phyloP scores from a whole-genome alignment of 2,797 vertebrate genomes.

The Acipenser ruthenus region DNA sequence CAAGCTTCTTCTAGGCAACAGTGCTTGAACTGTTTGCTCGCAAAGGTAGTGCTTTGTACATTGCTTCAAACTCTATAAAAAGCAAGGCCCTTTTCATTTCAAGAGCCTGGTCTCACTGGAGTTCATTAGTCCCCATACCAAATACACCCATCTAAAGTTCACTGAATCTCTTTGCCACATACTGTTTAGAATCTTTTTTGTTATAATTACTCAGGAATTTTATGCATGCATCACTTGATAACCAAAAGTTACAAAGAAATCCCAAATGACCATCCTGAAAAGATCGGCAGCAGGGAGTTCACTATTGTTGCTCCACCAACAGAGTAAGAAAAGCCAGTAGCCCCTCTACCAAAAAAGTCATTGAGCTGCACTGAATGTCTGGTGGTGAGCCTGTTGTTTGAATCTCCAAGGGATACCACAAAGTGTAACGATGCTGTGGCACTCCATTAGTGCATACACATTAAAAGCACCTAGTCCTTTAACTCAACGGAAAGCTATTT shows the following conservation, averaged over 20 bases:
- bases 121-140: not conserved
- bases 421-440: no score
- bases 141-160: not conserved
- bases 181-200: not conserved
- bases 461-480: no score
- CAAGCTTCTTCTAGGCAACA: conserved; percentile 1
- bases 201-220: conserved; percentile 2
- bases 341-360: not conserved
- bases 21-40: not conserved
- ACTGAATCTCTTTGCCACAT: not conserved
- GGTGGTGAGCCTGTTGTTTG: no score
- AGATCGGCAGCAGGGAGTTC: not conserved
- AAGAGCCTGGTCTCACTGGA: not conserved
- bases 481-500: no score
- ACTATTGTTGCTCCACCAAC: not conserved
- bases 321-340: not conserved
- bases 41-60: not conserved
- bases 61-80: not conserved
- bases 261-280: not conserved
- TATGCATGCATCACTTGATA: not conserved
- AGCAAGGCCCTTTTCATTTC: not conserved
- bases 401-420: no score
- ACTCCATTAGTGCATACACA: no score
- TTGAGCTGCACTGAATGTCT: not conserved
- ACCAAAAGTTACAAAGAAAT: not conserved